Evolutionary conservation across 2,888 invertebrate species (phyloP), one percentile per base, ranked within the genome.

Genomic region (Lucinisca nassula): DNA sequence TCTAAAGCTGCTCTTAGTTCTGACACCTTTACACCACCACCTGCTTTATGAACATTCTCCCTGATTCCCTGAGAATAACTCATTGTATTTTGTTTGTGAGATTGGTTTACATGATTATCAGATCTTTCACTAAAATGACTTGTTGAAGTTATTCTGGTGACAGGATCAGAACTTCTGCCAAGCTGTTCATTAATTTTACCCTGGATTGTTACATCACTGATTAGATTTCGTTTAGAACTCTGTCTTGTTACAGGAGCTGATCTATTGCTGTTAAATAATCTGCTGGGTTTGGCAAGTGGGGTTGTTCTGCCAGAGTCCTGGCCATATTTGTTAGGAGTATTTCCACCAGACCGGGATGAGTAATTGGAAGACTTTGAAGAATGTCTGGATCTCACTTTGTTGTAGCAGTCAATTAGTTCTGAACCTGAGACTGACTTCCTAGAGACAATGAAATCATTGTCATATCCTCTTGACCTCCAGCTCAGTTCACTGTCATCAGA

Each of bases 401-500:
- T 85, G 35, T 81, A 87, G 17, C 84, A 40, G 24, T 85, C 78
- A 21, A 90, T 45, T 10, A 90, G 83, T 73, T 90, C 90, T 1
- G 78, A 80, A 1, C 90, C 90, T 8, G 85, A 84, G 0, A 84
- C 72, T n/a, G 90, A 90, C 35, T 83, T 55, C 4, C 90, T 61
- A 6, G 90, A 87, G 83, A 90, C 58, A 32, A 76, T 87, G 51
- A 90, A 90, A 55, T 90, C 90, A 3, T 58, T 58, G 38, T 67
- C 79, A 32, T 90, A 87, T 8, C 88, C 90, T 30, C 90, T 58
- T 12, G 87, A 76, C 30, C 90, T 74, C 90, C 90, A 90, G 30
- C 79, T 82, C 14, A 90, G 40, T 35, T 85, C 84, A 40, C 55
- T 32, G 32, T 81, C 84, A 17, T 84, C 82, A 51, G 79, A 49